phyloP scores from a whole-genome alignment of 2,888 invertebrate genomes.

The Iphiclides podalirius region DNA sequence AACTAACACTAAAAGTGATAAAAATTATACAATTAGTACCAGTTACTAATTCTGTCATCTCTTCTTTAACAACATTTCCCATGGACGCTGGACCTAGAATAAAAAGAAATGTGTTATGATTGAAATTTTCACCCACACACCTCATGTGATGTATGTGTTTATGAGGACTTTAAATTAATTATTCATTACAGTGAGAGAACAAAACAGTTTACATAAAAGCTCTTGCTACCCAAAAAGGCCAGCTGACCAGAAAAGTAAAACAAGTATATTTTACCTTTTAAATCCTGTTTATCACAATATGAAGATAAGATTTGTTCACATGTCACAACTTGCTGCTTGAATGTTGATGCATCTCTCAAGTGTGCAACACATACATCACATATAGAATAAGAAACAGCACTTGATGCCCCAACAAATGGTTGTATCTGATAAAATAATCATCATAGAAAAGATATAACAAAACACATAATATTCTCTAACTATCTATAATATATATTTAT shows the following conservation, averaged over 20 bases:
- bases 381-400: conserved; percentile 39
- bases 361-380: conserved; percentile 51
- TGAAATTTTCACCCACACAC: background rate
- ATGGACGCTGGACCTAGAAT: conserved; percentile 4
- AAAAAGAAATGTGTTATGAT: too few species aligned
- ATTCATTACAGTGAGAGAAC: background rate
- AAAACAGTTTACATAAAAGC: too few species aligned
- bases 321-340: conserved; percentile 50
- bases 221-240: too few species aligned
- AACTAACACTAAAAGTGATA: background rate
- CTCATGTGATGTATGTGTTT: background rate
- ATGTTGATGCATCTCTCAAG: conserved; percentile 44
- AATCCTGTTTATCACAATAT: conserved; percentile 27
- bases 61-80: conserved; percentile 12
- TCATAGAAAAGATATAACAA: too few species aligned
- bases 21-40: conserved; percentile 8
- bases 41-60: conserved; percentile 10
- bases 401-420: conserved; percentile 3
- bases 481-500: too few species aligned
- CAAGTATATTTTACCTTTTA: conserved; percentile 28
- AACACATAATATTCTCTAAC: too few species aligned
- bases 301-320: conserved; percentile 48
- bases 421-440: conserved; percentile 11
- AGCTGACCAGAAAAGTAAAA: too few species aligned
- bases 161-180: background rate